phyloP scores from a whole-genome alignment of 2,797 vertebrate species.

The Eidolon dupreanum region DNA sequence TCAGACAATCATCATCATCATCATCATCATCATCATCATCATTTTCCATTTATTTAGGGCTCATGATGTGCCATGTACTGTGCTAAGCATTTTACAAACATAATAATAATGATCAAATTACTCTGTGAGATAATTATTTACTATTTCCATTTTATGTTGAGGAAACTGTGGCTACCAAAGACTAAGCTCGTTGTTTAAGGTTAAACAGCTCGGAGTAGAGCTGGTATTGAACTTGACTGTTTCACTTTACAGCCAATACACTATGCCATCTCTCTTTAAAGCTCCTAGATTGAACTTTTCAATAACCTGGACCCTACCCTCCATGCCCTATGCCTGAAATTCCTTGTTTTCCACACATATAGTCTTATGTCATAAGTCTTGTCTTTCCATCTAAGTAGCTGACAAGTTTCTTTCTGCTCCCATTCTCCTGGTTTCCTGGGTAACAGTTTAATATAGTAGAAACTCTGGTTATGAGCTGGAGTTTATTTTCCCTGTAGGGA shows the following conservation, averaged over 20 bases:
- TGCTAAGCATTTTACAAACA: neutral
- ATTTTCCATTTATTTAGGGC: neutral
- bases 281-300: neutral
- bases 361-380: conserved; percentile 4
- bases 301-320: neutral
- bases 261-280: neutral
- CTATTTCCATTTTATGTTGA: neutral
- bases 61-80: neutral
- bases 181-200: neutral
- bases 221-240: neutral
- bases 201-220: neutral
- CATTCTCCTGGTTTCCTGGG: neutral
- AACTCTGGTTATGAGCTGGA: neutral
- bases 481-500: neutral
- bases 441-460: neutral
- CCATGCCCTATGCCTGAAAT: neutral
- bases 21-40: neutral
- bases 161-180: neutral
- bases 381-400: neutral
- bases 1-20: neutral
- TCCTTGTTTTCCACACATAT: neutral
- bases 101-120: neutral
- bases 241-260: neutral
- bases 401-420: neutral
- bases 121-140: neutral